Percentiles rank a stretch among this genome's conserved stretches.
Conservation (phyloP, 2,888 invertebrate genomes). For the Tachystola acroxantha region DNA sequence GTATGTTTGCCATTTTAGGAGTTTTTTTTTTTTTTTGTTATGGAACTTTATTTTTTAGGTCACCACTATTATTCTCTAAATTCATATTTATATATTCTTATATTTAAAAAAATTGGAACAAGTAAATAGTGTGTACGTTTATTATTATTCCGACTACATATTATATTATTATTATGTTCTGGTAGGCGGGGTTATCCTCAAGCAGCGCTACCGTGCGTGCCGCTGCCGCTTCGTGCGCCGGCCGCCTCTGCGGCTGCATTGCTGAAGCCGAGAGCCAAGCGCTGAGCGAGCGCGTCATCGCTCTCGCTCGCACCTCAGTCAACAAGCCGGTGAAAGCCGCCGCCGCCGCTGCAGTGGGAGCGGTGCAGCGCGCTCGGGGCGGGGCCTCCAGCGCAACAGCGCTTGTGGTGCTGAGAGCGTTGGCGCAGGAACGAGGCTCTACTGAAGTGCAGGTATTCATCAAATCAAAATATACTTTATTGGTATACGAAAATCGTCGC, state of each 20-base stretch:
- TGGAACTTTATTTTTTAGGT: too few relatives aligned
- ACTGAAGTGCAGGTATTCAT: constrained; percentile 93
- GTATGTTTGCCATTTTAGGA: too few relatives aligned
- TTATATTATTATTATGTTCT: too few relatives aligned
- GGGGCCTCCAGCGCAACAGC: constrained; percentile 97
- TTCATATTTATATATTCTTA: too few relatives aligned
- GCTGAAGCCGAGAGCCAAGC: constrained; percentile 54
- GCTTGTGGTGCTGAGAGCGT: constrained; percentile 94
- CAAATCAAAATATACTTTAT: too few relatives aligned
- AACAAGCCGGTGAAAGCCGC: constrained; percentile 42
- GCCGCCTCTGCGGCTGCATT: constrained; percentile 82
- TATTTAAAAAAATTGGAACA: too few relatives aligned
- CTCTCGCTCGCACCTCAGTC: constrained; percentile 43
- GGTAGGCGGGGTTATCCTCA: constrained; percentile 84
- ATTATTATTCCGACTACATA: too few relatives aligned
- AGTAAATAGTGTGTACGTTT: too few relatives aligned
- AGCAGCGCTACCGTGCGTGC: constrained; percentile 90
- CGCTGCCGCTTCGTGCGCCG: constrained; percentile 96
- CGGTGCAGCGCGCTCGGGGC: constrained; percentile 96
- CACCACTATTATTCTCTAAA: too few relatives aligned
- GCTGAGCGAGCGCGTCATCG: constrained; percentile 49
- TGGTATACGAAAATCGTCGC: too few relatives aligned
- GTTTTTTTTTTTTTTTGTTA: too few relatives aligned
- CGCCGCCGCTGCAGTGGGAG: constrained; percentile 90
- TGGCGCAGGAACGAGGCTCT: constrained; percentile 95